Percentiles rank a stretch among this genome's conserved stretches.
Evolutionary conservation across 2,888 invertebrate species (phyloP).

Genomic region (Tiphia femorata): DNA sequence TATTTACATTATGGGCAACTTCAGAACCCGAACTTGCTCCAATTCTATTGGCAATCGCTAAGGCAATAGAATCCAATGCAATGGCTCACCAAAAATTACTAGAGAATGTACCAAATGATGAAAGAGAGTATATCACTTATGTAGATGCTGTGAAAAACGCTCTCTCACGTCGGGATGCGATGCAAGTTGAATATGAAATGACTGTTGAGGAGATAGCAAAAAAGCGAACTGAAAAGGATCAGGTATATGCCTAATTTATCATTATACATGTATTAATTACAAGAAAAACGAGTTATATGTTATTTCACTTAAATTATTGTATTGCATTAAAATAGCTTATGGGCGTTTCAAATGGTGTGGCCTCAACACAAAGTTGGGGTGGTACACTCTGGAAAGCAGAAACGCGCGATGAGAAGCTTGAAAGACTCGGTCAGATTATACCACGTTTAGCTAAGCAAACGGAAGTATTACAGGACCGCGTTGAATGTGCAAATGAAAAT

Average conservation of each 20-base stretch:
- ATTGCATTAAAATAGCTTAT: conserved; percentile 41
- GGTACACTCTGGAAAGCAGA: conserved; percentile 75
- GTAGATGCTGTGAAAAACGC: conserved; percentile 79
- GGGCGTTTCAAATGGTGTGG: conserved; percentile 43
- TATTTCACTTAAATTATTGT: conserved; percentile 4
- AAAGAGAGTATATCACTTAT: conserved; percentile 76
- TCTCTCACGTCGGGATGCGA: conserved; percentile 74
- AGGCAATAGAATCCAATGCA: conserved; percentile 70
- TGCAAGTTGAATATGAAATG: conserved; percentile 76
- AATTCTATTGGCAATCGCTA: conserved; percentile 69
- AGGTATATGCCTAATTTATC: conserved; percentile 67
- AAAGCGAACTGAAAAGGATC: conserved; percentile 75
- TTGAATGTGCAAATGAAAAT: conserved; percentile 79
- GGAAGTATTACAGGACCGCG: conserved; percentile 73
- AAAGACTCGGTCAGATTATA: conserved; percentile 67
- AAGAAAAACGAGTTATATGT: not conserved
- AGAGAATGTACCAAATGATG: conserved; percentile 68
- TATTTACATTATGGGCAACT: conserved; percentile 75
- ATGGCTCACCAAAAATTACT: conserved; percentile 71
- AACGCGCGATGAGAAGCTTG: conserved; percentile 72
- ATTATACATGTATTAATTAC: not conserved
- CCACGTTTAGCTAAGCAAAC: conserved; percentile 71
- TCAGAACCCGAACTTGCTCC: conserved; percentile 72
- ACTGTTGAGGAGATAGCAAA: conserved; percentile 76
- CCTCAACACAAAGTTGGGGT: conserved; percentile 62